Conservation (phyloP, 2,888 invertebrate genomes). For the Diaperis boleti region DNA sequence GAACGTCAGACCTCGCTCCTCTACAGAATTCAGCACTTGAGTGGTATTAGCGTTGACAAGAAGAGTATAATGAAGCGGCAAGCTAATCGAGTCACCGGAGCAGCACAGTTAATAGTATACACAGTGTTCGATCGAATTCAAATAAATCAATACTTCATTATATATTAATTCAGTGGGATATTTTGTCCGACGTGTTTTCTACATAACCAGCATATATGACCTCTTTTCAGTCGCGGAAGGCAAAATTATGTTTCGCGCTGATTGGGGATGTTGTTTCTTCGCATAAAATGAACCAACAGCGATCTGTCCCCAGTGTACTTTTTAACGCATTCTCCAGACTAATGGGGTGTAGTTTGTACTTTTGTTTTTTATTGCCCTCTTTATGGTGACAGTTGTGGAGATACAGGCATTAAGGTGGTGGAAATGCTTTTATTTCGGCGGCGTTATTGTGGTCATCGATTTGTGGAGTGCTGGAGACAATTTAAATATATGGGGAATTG, state of each 20-base stretch:
- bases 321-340: conserved; percentile 35
- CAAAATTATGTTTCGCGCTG: conserved; percentile 32
- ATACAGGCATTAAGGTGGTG: conserved; percentile 33
- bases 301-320: conserved; percentile 40
- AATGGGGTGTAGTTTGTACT: conserved; percentile 43
- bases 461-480: conserved; percentile 21
- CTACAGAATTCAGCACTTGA: conserved; percentile 14
- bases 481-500: conserved; percentile 32
- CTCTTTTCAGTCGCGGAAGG: conserved; percentile 14
- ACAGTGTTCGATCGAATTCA: conserved; percentile 19
- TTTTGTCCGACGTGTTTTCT: not conserved
- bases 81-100: conserved; percentile 34
- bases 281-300: conserved; percentile 33
- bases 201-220: not conserved
- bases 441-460: conserved; percentile 18
- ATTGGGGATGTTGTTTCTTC: conserved; percentile 31
- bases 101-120: conserved; percentile 35
- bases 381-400: conserved; percentile 35
- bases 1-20: not conserved
- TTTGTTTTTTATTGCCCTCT: conserved; percentile 38
- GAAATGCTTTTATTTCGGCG: conserved; percentile 8
- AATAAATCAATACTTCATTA: conserved; percentile 22
- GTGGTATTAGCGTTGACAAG: conserved; percentile 31
- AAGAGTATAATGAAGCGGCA: conserved; percentile 32
- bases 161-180: not conserved